Evolutionary conservation across 2,888 invertebrate genomes (phyloP).

Genomic region (Zonitis immaculata): DNA sequence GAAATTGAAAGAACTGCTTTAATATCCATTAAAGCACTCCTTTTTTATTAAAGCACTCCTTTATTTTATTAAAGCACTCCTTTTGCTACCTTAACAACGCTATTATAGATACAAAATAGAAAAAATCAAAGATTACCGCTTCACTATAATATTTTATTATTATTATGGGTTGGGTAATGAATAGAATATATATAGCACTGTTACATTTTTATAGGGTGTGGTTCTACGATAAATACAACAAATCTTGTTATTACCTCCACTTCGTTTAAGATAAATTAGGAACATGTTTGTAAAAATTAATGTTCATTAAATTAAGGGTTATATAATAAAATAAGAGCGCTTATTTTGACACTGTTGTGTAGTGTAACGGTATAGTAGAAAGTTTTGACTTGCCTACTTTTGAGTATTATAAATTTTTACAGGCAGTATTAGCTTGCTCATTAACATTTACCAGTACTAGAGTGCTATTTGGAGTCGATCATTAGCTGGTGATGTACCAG

Average conservation of each 20-base stretch:
- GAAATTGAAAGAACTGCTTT: too few relatives aligned
- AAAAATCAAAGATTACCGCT: constrained; percentile 27
- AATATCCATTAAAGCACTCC: too few relatives aligned
- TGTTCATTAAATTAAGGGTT: background rate
- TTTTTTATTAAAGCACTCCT: too few relatives aligned
- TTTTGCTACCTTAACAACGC: too few relatives aligned
- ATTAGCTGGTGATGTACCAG: constrained; percentile 46
- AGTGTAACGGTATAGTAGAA: background rate
- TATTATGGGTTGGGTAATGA: constrained; percentile 46
- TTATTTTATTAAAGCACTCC: too few relatives aligned
- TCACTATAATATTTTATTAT: constrained; percentile 36
- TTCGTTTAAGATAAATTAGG: constrained; percentile 24
- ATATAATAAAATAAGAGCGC: background rate
- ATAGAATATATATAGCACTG: constrained; percentile 42
- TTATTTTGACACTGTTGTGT: background rate
- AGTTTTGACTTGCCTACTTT: background rate
- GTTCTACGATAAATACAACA: constrained; percentile 40
- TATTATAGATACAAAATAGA: too few relatives aligned
- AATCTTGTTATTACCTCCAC: constrained; percentile 13
- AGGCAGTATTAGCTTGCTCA: constrained; percentile 43
- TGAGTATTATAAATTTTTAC: constrained; percentile 16
- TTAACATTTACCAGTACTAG: constrained; percentile 39
- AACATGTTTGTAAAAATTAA: constrained; percentile 43
- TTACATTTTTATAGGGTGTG: constrained; percentile 46
- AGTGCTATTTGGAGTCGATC: constrained; percentile 45